Base-by-base conservation (phyloP, 2,797 vertebrate species). In the Pangasius larnaudii region DNA sequence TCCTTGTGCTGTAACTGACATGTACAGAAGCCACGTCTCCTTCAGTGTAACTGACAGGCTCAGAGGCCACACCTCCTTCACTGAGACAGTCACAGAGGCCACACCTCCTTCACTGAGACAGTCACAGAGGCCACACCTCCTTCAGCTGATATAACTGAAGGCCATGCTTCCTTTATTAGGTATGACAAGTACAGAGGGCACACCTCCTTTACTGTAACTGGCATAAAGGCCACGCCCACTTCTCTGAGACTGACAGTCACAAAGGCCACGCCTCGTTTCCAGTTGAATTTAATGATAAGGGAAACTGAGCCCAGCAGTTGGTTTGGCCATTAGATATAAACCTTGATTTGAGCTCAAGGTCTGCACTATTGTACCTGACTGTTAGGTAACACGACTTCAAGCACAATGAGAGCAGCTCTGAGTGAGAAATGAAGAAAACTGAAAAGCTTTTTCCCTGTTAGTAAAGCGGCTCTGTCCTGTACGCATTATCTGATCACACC, bases 371-470 rank as follows among this genome's bases (percentile, higher is more conserved):
- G 2, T 77, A 72, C 33, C 74, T 53, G 33, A n/a, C 39, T 61
- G 30, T 39, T 39, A 16, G 5, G 7, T 63, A 81, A 42, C 36
- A 42, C 11, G 11, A 51, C 74, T 77, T 51, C 24, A 72, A 7
- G 42, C 79, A 56, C 78, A 46, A 63, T 39, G 22, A 83, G 61
- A 65, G 42, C 30, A 18, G 27, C 80, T 65, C 36, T n/a, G 58
- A 82, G 39, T n/a, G 59, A 58, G 77, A 80, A 80, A 58, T 59
- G 39, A 74, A 63, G 69, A 39, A 53, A 74, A 91, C 80, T 75
- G 39, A 71, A 88, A 85, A 88, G 79, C 85, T 24, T 75, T 75
- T 75, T 53, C 8, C n/a, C 56, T 24, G 46, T 83, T 74, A 61
- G 19, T n/a, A 49, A 14, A 56, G 27, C 24, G 5, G 0, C 61